Evolutionary conservation across 2,797 vertebrate species (phyloP).

Genomic region (Clarias laeviceps): DNA sequence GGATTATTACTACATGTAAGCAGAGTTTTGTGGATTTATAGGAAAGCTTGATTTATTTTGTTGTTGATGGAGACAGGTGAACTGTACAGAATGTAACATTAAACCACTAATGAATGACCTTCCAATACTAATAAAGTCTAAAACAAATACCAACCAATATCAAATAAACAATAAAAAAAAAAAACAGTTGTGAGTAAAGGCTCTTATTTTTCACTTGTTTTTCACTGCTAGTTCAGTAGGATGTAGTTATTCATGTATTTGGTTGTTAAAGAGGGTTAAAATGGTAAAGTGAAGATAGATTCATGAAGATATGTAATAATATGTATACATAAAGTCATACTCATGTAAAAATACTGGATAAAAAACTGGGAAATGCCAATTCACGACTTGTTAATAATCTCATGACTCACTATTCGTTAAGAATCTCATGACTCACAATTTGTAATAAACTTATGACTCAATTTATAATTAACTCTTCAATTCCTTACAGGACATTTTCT

Average conservation of each 20-base stretch:
- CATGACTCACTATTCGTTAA: no score
- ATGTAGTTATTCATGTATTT: neutral
- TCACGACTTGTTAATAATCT: neutral
- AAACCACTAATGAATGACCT: slow-evolving; percentile 70
- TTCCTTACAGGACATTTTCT: neutral
- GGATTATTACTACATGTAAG: neutral
- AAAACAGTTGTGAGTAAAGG: slow-evolving; percentile 2
- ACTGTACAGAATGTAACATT: slow-evolving; percentile 66
- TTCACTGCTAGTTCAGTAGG: neutral
- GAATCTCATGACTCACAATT: no score
- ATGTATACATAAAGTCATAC: neutral
- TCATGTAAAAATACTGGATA: neutral
- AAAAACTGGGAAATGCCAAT: neutral
- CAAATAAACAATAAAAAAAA: slow-evolving; percentile 56
- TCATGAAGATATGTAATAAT: neutral
- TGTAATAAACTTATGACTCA: neutral
- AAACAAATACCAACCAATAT: slow-evolving; percentile 51
- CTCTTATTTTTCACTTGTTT: slow-evolving; percentile 22
- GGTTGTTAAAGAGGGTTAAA: neutral
- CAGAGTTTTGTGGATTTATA: slow-evolving; percentile 47
- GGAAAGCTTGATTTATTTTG: slow-evolving; percentile 51
- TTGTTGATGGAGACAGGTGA: slow-evolving; percentile 54
- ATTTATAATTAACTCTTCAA: neutral
- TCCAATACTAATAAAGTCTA: slow-evolving; percentile 65
- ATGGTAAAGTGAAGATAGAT: no score